Conservation (phyloP, 2,888 invertebrate species). For the Uloborus plumipes region DNA sequence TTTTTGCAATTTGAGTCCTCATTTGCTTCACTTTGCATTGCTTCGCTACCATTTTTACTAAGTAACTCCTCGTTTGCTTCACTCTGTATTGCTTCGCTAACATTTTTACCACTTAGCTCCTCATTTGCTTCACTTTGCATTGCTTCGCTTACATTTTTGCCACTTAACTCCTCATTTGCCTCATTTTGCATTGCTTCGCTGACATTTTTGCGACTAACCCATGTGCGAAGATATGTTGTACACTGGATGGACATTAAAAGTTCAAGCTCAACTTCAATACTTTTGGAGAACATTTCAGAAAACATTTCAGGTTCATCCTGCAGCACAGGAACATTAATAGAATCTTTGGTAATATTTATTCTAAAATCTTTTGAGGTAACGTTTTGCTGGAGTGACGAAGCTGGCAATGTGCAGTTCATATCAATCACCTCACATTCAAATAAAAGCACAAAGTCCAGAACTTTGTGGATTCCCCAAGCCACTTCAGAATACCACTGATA, state of each 20-base stretch:
- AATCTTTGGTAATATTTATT: too few species aligned
- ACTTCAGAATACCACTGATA: neutral
- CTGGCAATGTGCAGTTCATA: neutral
- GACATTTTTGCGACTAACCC: neutral
- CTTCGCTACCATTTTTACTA: neutral
- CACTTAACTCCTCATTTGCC: neutral
- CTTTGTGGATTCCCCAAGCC: neutral
- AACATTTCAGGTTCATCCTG: too few species aligned
- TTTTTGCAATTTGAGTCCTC: neutral
- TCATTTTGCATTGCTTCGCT: neutral
- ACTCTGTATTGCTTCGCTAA: neutral
- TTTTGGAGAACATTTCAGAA: too few species aligned
- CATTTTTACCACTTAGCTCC: neutral
- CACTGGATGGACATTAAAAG: neutral
- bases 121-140: neutral
- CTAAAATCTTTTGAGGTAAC: too few species aligned
- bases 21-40: neutral
- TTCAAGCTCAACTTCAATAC: neutral
- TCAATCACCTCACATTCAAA: conserved; percentile 7
- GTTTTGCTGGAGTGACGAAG: too few species aligned
- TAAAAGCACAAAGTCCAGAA: neutral
- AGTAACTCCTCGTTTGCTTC: too few species aligned
- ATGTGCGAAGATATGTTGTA: neutral
- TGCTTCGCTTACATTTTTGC: neutral
- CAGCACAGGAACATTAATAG: too few species aligned